These are phyloP conservation scores for Limnephilus auricula DNA, from an alignment of 2,888 invertebrate genomes.

Conservation along the genomic window DNA sequence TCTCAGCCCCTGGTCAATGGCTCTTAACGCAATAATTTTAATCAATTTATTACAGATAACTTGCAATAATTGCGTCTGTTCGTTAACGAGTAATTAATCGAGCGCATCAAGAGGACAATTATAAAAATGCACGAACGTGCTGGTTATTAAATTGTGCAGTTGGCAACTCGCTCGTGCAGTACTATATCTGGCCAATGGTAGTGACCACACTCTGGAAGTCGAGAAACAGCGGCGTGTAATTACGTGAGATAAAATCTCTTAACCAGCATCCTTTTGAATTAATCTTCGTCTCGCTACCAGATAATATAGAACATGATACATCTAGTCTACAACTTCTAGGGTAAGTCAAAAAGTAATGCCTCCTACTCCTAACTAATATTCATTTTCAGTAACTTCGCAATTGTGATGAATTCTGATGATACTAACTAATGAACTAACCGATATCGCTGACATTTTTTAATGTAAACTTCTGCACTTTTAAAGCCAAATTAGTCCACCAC, in stretches of 20 bases:
- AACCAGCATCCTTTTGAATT: conserved; percentile 35
- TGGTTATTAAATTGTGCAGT: conserved; percentile 9
- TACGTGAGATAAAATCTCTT: conserved; percentile 37
- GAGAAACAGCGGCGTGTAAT: conserved; percentile 29
- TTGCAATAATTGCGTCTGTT: conserved; percentile 2
- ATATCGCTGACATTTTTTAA: too few species aligned
- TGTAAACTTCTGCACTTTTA: too few species aligned
- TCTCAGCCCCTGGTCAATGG: too few species aligned
- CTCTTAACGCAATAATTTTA: not conserved
- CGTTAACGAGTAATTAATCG: not conserved
- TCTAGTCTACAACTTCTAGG: conserved; percentile 7
- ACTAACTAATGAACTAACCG: too few species aligned
- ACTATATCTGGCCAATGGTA: not conserved
- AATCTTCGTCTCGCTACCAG: conserved; percentile 37
- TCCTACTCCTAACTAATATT: too few species aligned
- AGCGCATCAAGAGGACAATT: not conserved
- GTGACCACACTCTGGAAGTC: conserved; percentile 16
- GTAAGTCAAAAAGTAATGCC: too few species aligned
- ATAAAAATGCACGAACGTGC: conserved; percentile 9
- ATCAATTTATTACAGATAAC: not conserved
- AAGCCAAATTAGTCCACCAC: too few species aligned
- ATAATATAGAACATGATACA: conserved; percentile 25
- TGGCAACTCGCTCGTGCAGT: not conserved
- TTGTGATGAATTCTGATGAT: too few species aligned
- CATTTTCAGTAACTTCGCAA: too few species aligned